Evolutionary conservation across 2,888 invertebrate genomes (phyloP).

Genomic region (Zele albiditarsus): DNA sequence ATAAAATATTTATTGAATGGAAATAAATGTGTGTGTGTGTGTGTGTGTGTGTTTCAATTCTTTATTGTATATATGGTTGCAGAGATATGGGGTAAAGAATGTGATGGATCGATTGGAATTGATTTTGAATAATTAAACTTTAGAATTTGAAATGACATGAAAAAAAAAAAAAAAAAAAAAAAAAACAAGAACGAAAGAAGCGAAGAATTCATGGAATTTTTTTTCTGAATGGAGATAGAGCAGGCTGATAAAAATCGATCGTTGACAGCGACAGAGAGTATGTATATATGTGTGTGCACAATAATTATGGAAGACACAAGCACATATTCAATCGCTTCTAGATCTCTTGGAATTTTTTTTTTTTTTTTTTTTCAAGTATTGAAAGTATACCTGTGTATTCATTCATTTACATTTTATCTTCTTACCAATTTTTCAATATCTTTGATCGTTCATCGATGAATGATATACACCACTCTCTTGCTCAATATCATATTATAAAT

Average conservation of each 20-base stretch:
- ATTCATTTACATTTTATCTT: background rate
- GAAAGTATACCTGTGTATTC: conserved; percentile 16
- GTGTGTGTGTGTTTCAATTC: background rate
- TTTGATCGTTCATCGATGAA: conserved; percentile 7
- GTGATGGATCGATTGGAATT: conserved; percentile 25
- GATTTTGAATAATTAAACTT: conserved; percentile 8
- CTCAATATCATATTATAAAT: background rate
- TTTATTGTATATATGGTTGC: background rate
- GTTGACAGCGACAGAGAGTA: conserved; percentile 1
- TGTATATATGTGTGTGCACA: background rate
- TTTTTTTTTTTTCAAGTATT: background rate
- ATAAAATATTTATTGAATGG: no score
- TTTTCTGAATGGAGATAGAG: conserved; percentile 24
- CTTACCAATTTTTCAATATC: conserved; percentile 1
- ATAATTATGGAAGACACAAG: conserved; percentile 32
- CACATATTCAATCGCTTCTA: conserved; percentile 36
- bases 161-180: background rate
- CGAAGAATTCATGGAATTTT: conserved; percentile 7
- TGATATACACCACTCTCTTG: conserved; percentile 2
- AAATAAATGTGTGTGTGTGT: background rate
- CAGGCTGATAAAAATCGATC: conserved; percentile 1
- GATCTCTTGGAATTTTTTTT: conserved; percentile 43
- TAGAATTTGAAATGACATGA: background rate
- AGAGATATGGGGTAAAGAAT: conserved; percentile 1
- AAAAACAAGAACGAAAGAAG: background rate